Base-by-base conservation (phyloP, 2,888 invertebrate genomes). In the Synanthedon andrenaeformis region DNA sequence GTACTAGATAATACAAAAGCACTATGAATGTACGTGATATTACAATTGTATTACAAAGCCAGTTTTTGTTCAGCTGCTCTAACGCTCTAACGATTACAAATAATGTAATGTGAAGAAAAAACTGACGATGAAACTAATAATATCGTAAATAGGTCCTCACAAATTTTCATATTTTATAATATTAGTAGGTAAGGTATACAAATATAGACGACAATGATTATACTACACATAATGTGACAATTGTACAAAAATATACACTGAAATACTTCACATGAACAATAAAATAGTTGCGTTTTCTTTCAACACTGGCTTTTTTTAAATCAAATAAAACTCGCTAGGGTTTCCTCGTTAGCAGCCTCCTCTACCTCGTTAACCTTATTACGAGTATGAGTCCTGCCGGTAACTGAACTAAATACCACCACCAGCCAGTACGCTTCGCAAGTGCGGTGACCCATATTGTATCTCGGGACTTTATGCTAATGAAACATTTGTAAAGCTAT, bases 281-380 rank as follows among this genome's bases (percentile, higher is more conserved):
- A 49, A 17, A 49, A 50, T 17, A 12, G 51, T 41, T 35, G 41
- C 41, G 12, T 51, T 51, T 41, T n/a, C 12, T 50, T 41, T 51
- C 23, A 12, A 12, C 14, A 17, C 13, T 45, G 45, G 13, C 4
- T 59, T 62, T 67, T n/a, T 72, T 75, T 65, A 68, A 70, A 74
- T 74, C 71, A 61, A 74, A 73, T 76, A 67, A 74, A 77, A 67
- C 60, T 62, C 63, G 65, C 67, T 70, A 72, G 69, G 70, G 69
- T 66, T 68, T 65, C 62, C 74, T 74, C 75, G 72, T 77, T 79
- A 76, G 71, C 56, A 54, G 67, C 72, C 71, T 75, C 72, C 74
- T 68, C 69, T 69, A 67, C 67, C 75, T 80, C 79, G 78, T 82
- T 82, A 81, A 80, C 79, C 80, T 77, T 75, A 79, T 81, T 79